Conservation (phyloP, 2,888 invertebrate genomes). For the Lepidochitona cinerea region DNA sequence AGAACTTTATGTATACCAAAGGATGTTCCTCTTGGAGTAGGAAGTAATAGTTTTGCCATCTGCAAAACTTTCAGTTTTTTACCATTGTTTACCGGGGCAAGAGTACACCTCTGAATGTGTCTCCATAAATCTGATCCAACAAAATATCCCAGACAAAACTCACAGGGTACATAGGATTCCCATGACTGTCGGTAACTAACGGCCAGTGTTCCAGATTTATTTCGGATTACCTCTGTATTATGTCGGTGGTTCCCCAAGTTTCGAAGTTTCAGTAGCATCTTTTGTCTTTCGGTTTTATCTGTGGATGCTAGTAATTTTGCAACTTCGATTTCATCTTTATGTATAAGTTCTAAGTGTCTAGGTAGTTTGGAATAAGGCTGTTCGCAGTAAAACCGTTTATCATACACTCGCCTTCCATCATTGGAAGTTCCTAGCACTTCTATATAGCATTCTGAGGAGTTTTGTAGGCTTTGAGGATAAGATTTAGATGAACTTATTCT, state of each 20-base stretch:
- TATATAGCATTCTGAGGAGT: too few species aligned
- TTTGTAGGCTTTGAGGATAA: too few species aligned
- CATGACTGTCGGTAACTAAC: neutral
- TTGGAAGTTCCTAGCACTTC: too few species aligned
- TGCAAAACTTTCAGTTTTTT: neutral
- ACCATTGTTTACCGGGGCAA: neutral
- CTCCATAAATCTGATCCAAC: neutral
- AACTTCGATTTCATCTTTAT: neutral
- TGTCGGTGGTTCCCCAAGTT: slow-evolving; percentile 9
- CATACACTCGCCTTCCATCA: too few species aligned
- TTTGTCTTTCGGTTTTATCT: neutral
- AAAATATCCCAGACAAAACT: neutral
- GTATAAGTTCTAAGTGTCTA: neutral
- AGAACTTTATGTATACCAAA: neutral
- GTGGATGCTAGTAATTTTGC: too few species aligned
- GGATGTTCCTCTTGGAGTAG: neutral
- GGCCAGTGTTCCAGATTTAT: neutral
- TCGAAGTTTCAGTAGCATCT: neutral
- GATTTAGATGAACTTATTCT: too few species aligned
- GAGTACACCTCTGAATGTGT: neutral
- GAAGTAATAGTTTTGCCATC: neutral
- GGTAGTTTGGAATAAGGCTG: too few species aligned
- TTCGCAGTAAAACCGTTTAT: too few species aligned
- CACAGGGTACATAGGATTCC: neutral
- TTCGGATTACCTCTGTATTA: slow-evolving; percentile 1